Evolutionary conservation across 2,888 invertebrate species (phyloP).

Genomic region (Sisyra nigra): DNA sequence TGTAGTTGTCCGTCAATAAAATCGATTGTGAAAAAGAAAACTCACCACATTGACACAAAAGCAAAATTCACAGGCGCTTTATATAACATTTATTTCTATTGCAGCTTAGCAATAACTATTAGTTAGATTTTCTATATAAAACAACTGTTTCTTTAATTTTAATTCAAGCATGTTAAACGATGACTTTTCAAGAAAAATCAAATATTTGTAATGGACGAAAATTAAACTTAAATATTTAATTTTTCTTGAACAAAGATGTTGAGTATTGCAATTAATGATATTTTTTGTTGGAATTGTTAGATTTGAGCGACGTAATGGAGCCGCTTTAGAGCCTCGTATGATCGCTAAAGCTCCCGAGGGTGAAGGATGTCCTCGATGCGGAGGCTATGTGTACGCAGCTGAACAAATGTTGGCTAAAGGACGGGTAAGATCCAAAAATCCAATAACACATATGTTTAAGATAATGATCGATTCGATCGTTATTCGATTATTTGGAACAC

Average conservation of each 20-base stretch:
- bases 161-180: background rate
- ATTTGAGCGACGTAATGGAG: background rate
- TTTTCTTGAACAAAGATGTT: too few relatives aligned
- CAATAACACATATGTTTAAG: too few relatives aligned
- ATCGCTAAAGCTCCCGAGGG: constrained; percentile 73
- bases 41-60: too few relatives aligned
- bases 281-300: background rate
- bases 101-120: constrained; percentile 4
- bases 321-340: constrained; percentile 44
- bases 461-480: too few relatives aligned
- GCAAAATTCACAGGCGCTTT: too few relatives aligned
- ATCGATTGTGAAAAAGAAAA: too few relatives aligned
- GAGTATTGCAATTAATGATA: background rate
- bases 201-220: too few relatives aligned
- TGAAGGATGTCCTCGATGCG: constrained; percentile 77
- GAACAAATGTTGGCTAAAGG: constrained; percentile 86
- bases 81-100: background rate
- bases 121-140: background rate
- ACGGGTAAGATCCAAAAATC: constrained; percentile 42
- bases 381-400: constrained; percentile 78
- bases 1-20: background rate
- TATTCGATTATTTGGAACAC: too few relatives aligned
- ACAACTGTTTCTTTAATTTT: background rate
- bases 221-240: background rate
- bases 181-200: background rate